Base-by-base conservation (phyloP, 2,888 invertebrate species). In the Heliconius ismenius region DNA sequence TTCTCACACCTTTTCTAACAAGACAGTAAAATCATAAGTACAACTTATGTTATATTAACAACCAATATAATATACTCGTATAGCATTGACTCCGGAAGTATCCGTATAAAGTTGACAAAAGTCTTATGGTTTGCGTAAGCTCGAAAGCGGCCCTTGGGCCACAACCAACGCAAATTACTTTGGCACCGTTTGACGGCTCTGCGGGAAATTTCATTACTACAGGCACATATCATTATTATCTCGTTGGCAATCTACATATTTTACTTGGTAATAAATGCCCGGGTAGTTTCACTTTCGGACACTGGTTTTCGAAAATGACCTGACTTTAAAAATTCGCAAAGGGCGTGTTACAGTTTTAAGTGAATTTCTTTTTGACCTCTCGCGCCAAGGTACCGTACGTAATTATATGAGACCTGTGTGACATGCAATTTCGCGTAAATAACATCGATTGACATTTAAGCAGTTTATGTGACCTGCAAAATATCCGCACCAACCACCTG, bases 211-310 rank as follows among this genome's bases (percentile, higher is more conserved):
- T 94, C 94, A 93, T 94, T 94, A 93, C 93, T 93, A 93, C 92
- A 89, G 92, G 93, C 93, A 94, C 94, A 94, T 93, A 94, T 94
- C 93, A 93, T 94, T 93, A 94, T 94, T 94, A 93, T 93, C 93
- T 93, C 86, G 87, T 87, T 87, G 86, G 89, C 94, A 93, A 94
- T 94, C 94, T 94, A 93, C 94, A 93, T 93, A 93, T 93, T 94
- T 93, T 93, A 92, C 92, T 89, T 88, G 86, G 92, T 91, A 93
- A 93, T 93, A 93, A 93, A 93, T 92, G 92, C 89, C 88, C 90
- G 89, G 89, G 91, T 90, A 92, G 93, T 94, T 94, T 94, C 94
- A 93, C 94, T 94, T 93, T 94, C 92, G 83, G 91, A 88, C 93
- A 90, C 92, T 90, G 92, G 93, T 93, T 93, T 92, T 92, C 92